Evolutionary conservation across 1,140 invertebrate species (phyloP).

Genomic region (Phymastichus coffea): DNA sequence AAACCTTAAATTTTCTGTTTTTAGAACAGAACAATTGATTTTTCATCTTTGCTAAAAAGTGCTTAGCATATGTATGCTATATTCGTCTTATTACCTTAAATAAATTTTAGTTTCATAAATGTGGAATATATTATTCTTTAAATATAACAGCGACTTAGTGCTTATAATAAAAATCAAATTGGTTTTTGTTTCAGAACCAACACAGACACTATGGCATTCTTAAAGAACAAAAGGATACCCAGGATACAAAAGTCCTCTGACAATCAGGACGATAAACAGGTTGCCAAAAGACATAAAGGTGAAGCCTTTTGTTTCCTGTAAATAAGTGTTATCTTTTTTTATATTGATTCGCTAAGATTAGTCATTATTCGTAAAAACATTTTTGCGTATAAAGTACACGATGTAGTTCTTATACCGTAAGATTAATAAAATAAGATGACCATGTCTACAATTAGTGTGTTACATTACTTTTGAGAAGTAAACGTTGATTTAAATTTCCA

Average conservation of each 20-base stretch:
- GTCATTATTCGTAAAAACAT: constrained; percentile 34
- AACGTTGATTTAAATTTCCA: constrained; percentile 30
- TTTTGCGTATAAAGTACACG: constrained; percentile 45
- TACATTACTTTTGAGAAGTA: constrained; percentile 17
- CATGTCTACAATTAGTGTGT: constrained; percentile 10
- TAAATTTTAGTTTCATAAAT: too few relatives aligned
- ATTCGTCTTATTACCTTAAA: too few relatives aligned
- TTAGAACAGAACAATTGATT: background rate
- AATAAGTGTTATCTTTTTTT: constrained; percentile 53
- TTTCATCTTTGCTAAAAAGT: background rate
- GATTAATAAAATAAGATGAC: constrained; percentile 36
- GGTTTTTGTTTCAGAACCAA: constrained; percentile 36
- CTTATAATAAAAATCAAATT: background rate
- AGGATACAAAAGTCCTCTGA: constrained; percentile 46
- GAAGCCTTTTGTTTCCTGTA: constrained; percentile 53
- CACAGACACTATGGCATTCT: constrained; percentile 44
- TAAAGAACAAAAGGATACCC: constrained; percentile 50
- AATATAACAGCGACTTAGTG: too few relatives aligned
- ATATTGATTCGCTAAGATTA: constrained; percentile 37
- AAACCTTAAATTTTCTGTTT: background rate
- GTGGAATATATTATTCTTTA: too few relatives aligned
- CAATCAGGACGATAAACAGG: constrained; percentile 39
- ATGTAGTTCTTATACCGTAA: constrained; percentile 44
- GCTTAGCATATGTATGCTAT: background rate
- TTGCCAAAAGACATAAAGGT: constrained; percentile 49